Evolutionary conservation across 1,140 invertebrate species (phyloP), one percentile per base, ranked within the genome.

Genomic region (Lordiphosa clarofinis): DNA sequence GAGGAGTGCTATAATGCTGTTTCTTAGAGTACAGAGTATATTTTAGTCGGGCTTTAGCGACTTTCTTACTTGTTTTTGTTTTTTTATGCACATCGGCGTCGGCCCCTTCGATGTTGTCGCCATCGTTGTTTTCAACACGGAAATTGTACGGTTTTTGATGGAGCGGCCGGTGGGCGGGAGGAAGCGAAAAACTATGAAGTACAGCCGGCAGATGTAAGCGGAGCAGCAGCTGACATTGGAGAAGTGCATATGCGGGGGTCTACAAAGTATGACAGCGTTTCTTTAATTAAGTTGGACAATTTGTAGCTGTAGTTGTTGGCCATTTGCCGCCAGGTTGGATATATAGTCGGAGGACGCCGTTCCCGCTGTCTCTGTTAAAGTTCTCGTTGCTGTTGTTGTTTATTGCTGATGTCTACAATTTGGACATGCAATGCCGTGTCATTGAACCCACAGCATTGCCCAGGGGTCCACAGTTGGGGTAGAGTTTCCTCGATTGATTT

Each of bases 211-310:
- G 31, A 28, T 21, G 31, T 47, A 35, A 52, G 12, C 15, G 39
- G 38, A 21, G 37, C 28, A 36, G 46, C 9, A 36, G 40, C 12
- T 8, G 43, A 12, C 24, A 31, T 28, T 28, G 24, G 24, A 28
- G 24, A 7, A 28, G 24, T 28, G 24, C 24, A 28, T 28, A 28
- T 28, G 24, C 5, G 24, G 5, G 24, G 24, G 24, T 28, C 24
- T 71, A 82, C 76, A 63, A 69, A 78, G 64, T 82, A 68, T 78
- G 81, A 84, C 78, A 82, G 68, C 68, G 73, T 73, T 82, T 78
- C 78, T 82, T 82, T 82, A 82, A 82, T 82, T 82, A 84, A 82
- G 78, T 82, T 78, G 68, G 48, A 73, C 78, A 82, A 82, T 84
- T 84, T 82, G 78, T 84, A 62, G 78, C 67, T 73, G 24, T 28